Evolutionary conservation across 2,113 vertebrate species (phyloP).

Genomic region (Diadophis punctatus): DNA sequence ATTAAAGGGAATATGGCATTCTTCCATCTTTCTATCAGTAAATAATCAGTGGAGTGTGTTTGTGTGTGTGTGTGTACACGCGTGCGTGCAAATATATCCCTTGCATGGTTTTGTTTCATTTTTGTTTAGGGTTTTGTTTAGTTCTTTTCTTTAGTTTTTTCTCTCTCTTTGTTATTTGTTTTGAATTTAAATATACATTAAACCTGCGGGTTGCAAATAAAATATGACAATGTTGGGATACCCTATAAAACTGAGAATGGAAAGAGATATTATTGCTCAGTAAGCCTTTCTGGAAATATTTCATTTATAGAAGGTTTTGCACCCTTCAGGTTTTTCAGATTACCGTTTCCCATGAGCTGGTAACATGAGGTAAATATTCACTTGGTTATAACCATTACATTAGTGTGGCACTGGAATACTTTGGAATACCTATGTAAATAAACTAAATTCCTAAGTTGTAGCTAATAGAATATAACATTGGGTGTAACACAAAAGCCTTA

Average conservation of each 20-base stretch:
- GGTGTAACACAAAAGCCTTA: not conserved
- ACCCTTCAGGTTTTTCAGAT: not conserved
- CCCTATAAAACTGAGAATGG: not conserved
- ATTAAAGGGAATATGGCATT: not conserved
- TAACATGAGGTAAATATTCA: not conserved
- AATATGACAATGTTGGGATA: not conserved
- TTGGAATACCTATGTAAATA: not conserved
- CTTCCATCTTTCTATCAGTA: not conserved
- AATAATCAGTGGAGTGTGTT: not conserved
- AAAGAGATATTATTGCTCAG: not conserved
- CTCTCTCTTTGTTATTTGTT: not conserved
- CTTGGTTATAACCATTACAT: constrained; percentile 13
- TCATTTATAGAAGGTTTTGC: not conserved
- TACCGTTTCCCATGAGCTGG: not conserved
- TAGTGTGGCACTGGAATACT: not conserved
- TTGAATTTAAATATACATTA: not conserved
- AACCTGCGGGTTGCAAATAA: not conserved
- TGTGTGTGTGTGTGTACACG: not conserved
- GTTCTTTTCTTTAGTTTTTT: not conserved
- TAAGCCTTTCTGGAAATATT: not conserved
- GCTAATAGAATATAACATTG: not conserved
- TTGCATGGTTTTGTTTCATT: not conserved
- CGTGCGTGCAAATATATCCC: not conserved
- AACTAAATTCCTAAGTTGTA: not conserved
- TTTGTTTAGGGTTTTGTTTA: not conserved